Percentiles rank a stretch among this genome's conserved stretches.
Conservation (phyloP, 2,113 vertebrate species). For the Odontesthes bonariensis region DNA sequence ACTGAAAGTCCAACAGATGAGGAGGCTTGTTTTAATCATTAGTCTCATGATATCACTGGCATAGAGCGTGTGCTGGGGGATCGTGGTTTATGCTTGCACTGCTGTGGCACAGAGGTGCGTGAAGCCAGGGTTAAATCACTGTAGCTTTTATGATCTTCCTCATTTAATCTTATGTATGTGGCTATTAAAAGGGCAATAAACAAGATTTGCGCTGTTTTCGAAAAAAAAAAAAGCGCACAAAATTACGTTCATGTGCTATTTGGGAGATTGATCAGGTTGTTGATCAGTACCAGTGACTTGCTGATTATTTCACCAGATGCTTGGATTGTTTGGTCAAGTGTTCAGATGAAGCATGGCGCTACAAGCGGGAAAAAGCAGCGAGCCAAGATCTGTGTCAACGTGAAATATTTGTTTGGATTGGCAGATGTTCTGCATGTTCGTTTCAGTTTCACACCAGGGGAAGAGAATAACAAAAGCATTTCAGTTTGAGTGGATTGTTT, state of each 20-base stretch:
- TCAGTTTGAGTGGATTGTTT: conserved; percentile 50
- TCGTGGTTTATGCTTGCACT: conserved; percentile 31
- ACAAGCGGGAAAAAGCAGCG: conserved; percentile 10
- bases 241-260: conserved; percentile 4
- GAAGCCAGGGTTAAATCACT: conserved; percentile 6
- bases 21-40: conserved; percentile 80
- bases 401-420: conserved; percentile 63
- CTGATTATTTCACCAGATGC: conserved; percentile 66
- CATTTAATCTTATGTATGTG: conserved; percentile 28
- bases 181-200: conserved; percentile 34
- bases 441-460: conserved; percentile 50
- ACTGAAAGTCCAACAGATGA: conserved; percentile 65
- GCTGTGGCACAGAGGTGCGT: conserved; percentile 36
- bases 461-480: conserved; percentile 62
- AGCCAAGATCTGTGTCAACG: conserved; percentile 56
- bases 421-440: conserved; percentile 37
- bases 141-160: conserved; percentile 21
- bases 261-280: conserved; percentile 51
- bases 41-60: conserved; percentile 70
- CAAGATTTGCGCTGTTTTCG: background rate
- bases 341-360: conserved; percentile 41
- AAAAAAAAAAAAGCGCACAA: background rate
- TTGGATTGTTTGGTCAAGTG: conserved; percentile 65
- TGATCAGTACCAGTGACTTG: conserved; percentile 60
- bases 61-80: conserved; percentile 48